A percentile compares a stretch with the other conserved stretches of the same genome.
These are phyloP conservation scores for Cecropterus lyciades DNA, from an alignment of 1,140 invertebrate genomes.

Conservation along the genomic window DNA sequence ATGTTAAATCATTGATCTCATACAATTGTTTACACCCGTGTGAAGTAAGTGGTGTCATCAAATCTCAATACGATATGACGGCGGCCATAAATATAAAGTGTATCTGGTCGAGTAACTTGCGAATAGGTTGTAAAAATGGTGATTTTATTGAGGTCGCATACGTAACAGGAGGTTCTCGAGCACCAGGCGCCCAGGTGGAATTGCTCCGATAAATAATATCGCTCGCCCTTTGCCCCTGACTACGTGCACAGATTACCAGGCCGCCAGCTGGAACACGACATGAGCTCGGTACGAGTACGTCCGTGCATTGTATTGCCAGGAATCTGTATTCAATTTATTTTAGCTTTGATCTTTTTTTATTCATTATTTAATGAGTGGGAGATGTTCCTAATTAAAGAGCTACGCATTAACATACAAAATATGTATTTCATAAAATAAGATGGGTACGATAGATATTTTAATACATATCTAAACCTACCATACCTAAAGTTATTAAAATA, in stretches of 20 bases:
- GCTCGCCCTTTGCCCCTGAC: slow-evolving; percentile 11
- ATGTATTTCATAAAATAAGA: too few relatives aligned
- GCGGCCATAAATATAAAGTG: slow-evolving; percentile 52
- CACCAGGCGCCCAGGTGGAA: slow-evolving; percentile 16
- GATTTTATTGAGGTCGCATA: slow-evolving; percentile 55
- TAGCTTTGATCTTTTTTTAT: too few relatives aligned
- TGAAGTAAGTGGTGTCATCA: not conserved
- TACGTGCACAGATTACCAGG: slow-evolving; percentile 11
- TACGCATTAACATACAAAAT: too few relatives aligned
- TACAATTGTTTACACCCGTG: not conserved
- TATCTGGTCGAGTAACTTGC: slow-evolving; percentile 51
- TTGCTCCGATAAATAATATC: slow-evolving; percentile 25
- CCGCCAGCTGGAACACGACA: not conserved
- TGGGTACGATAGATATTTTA: too few relatives aligned
- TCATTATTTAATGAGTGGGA: too few relatives aligned
- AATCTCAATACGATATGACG: not conserved
- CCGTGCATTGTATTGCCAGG: slow-evolving; percentile 18
- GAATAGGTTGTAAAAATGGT: slow-evolving; percentile 59
- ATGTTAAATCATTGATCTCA: not conserved
- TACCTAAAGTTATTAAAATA: too few relatives aligned
- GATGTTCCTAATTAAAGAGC: too few relatives aligned
- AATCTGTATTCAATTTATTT: not conserved
- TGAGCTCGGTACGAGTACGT: not conserved
- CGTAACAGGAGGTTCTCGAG: slow-evolving; percentile 24
- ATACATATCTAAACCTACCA: too few relatives aligned